A percentile compares a stretch with the other conserved stretches of the same genome.
These are phyloP conservation scores for Apotomis capreana DNA, from an alignment of 2,888 invertebrate genomes.

Conservation along the genomic window DNA sequence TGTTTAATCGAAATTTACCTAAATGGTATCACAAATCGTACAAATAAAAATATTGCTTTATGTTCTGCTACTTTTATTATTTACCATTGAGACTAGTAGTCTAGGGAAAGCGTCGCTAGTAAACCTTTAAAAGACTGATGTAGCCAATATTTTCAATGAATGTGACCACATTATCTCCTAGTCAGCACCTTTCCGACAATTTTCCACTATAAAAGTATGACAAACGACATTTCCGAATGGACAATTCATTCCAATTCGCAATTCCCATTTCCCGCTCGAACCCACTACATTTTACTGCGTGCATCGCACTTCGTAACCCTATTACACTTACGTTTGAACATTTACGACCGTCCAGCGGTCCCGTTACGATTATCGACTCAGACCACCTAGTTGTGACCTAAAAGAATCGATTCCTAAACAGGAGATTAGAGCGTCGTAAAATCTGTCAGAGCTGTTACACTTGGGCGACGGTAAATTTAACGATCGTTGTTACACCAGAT, in stretches of 20 bases:
- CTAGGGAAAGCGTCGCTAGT: too few relatives aligned
- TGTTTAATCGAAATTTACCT: too few relatives aligned
- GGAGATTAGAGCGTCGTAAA: conserved; percentile 68
- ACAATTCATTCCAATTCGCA: conserved; percentile 26
- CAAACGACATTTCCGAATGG: conserved; percentile 5
- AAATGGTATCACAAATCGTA: too few relatives aligned
- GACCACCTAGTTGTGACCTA: conserved; percentile 52
- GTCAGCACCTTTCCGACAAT: background rate
- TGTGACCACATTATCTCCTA: background rate
- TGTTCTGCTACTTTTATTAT: too few relatives aligned
- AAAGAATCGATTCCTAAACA: conserved; percentile 47
- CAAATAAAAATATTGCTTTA: too few relatives aligned
- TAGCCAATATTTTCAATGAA: background rate
- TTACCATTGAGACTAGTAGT: too few relatives aligned
- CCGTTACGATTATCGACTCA: conserved; percentile 44
- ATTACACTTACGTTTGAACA: conserved; percentile 35
- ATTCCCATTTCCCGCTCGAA: conserved; percentile 25
- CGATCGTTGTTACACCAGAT: conserved; percentile 24
- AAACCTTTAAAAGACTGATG: too few relatives aligned
- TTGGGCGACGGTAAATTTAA: conserved; percentile 26
- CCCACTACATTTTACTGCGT: conserved; percentile 26
- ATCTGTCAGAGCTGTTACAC: conserved; percentile 54
- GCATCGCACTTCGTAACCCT: conserved; percentile 27
- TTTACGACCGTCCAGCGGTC: conserved; percentile 33
- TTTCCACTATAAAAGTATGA: background rate